Evolutionary conservation across 2,888 invertebrate species (phyloP), one percentile per base, ranked within the genome.

Genomic region (Agrotis puta): DNA sequence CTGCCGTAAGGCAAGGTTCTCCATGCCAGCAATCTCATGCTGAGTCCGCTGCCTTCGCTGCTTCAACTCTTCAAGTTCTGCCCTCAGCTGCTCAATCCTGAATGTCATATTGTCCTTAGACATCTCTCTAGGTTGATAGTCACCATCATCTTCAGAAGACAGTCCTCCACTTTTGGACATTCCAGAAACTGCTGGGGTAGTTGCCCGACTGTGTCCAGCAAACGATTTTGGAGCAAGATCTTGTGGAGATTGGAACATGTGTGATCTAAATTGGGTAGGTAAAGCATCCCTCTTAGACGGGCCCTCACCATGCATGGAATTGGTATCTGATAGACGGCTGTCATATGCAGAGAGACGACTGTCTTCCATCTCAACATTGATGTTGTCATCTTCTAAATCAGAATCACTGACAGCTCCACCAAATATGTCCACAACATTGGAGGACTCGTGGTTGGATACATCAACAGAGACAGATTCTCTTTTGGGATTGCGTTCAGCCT

Each of bases 341-440:
- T 98, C 98, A 80, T 97, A 98, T 0, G 97, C 97, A 0, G 98
- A 98, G 70, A 98, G 95, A 58, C 97, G 97, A 81, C 98, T 98
- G 85, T 98, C 98, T 86, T 98, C 98, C 81, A 98, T 95, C 88
- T 98, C 98, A 4, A 98, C 97, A 92, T 98, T 98, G 27, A 97
- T 97, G 87, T 97, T 97, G 74, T 98, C 98, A 82, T 98, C 98
- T 69, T 98, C 98, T 59, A 95, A 92, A 78, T 98, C 98, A 50
- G 98, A 98, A 85, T 99, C 99, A 88, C 99, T 99, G 0, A 99
- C 98, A 45, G 98, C 97, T 81, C 98, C 99, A 45, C 99, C 99
- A 94, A 99, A 99, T 88, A 99, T 98, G 85, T 99, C 98, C 57
- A 94, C 94, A 62, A 94, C 94, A 88, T 95, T 95, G 6, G 95